Evolutionary conservation across 2,113 vertebrate species (phyloP).

Genomic region (Atlantisia rogersi): DNA sequence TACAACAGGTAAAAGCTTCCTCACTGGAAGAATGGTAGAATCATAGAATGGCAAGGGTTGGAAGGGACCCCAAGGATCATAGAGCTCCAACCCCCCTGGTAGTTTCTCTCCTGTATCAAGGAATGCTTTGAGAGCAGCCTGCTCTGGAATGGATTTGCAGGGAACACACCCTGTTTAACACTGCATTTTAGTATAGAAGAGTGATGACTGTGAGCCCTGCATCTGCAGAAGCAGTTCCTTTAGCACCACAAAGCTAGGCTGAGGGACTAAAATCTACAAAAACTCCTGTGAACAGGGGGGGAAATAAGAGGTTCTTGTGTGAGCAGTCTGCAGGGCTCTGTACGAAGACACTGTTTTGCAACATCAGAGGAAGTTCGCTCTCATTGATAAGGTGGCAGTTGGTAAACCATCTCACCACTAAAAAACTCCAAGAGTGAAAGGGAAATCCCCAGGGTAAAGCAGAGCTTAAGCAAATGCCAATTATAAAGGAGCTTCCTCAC

Average conservation of each 20-base stretch:
- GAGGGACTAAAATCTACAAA: not conserved
- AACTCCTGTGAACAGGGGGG: not conserved
- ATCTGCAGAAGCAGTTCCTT: not conserved
- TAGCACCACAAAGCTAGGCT: not conserved
- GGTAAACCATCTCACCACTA: conserved; percentile 70
- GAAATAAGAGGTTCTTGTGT: not conserved
- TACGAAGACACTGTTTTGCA: conserved; percentile 38
- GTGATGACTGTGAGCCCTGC: not conserved
- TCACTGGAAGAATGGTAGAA: not conserved
- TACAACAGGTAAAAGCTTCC: not conserved
- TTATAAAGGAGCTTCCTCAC: conserved; percentile 27
- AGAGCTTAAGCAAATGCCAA: conserved; percentile 32
- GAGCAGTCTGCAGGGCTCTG: not conserved
- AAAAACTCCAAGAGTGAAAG: conserved; percentile 73
- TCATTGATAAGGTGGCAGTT: conserved; percentile 57
- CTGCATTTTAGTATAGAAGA: not conserved
- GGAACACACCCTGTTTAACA: rapidly evolving
- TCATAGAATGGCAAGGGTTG: no score
- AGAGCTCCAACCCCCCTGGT: no score
- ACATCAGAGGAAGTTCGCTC: conserved; percentile 59
- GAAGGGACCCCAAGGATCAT: no score
- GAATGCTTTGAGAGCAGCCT: not conserved
- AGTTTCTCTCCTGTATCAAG: not conserved
- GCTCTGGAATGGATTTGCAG: not conserved
- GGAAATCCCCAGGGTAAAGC: conserved; percentile 70